Evolutionary conservation across 1,140 invertebrate genomes (phyloP), one percentile per base, ranked within the genome.

Genomic region (Drosophila nigromelanica): DNA sequence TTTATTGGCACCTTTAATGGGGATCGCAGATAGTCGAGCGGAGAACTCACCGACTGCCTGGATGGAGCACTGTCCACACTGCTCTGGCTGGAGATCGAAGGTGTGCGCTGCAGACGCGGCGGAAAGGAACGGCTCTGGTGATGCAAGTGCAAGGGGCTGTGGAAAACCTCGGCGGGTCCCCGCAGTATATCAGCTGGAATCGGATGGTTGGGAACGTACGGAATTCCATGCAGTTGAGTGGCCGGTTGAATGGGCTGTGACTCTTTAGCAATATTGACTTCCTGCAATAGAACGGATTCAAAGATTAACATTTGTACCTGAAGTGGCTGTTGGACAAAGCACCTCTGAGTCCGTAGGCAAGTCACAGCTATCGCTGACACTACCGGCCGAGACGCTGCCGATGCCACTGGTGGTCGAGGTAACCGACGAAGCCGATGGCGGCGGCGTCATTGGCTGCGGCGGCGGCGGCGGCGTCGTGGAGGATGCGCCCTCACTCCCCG

Each of bases 71-170:
- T 95, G 79, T 97, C 96, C 35, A 96, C 92, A 75, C 95, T 96
- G 90, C 95, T 95, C 83, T 97, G 96, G 12, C 96, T 96, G n/a
- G 95, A 96, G 56, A 96, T 94, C 11, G 96, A 96, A 12, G 95
- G 95, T 3, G 96, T 96, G 43, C 96, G 93, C 33, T 93, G 93
- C 27, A 94, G 86, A 43, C 93, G 90, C 24, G 93, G 93, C 70
- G 92, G 93, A 78, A 92, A 92, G 21, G 91, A 92, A 45, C 90
- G 89, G 45, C 91, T 92, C 71, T 92, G 91, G 67, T 92, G 89
- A 58, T 92, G 90, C 67, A 91, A 80, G 67, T 92, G 91, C 45
- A 92, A 75, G 1, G 91, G 91, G 62, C 91, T 92, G 74, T 92
- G 91, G 37, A 87, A 80, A 1, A 89, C 76, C 14, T 92, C 91